Base-by-base conservation (phyloP, 2,888 invertebrate species). In the Drosophila buzzatii region DNA sequence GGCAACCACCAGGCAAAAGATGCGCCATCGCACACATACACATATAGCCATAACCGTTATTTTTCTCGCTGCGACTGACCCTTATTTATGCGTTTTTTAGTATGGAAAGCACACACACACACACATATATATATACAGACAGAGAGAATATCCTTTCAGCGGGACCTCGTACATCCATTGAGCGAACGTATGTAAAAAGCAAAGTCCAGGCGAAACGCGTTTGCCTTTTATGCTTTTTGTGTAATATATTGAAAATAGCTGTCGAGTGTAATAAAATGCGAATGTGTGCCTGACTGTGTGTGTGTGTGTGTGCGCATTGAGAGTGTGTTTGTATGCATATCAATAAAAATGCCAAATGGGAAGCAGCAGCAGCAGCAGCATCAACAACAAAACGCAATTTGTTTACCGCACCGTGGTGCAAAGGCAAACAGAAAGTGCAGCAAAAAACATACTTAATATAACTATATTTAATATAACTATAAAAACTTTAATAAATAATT, bases 201-300 rank as follows among this genome's bases (percentile, higher is more conserved):
- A 64, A 65, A 72, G 62, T 45, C 67, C 42, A 57, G 59, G 67
- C 49, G 56, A 79, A 73, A 70, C 68, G 81, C 86, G 73, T 76
- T 76, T 74, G 70, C 71, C 73, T 89, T 85, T 90, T 88, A 85
- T 90, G 85, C 84, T 70, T 73, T 52, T 45, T 27, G 88, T 79
- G 89, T 90, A 90, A 90, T 91, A 84, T 89, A 91, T 90, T 90
- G 86, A 90, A 90, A 90, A 91, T 91, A 89, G 91, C 89, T 81
- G 86, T 86, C 82, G 79, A 82, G 90, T 81, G 81, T 88, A 91
- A 91, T 91, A 91, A 91, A 91, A 91, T 91, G 84, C 41, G 65
- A 71, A 60, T 59, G 71, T 76, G 70, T 35, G n/a, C 39, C 53
- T 62, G 45, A 49, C 49, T 61, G 69, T 75, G 71, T 75, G 66